Evolutionary conservation across 2,797 vertebrate species (phyloP), one percentile per base, ranked within the genome.

Genomic region (Botia kubotai): DNA sequence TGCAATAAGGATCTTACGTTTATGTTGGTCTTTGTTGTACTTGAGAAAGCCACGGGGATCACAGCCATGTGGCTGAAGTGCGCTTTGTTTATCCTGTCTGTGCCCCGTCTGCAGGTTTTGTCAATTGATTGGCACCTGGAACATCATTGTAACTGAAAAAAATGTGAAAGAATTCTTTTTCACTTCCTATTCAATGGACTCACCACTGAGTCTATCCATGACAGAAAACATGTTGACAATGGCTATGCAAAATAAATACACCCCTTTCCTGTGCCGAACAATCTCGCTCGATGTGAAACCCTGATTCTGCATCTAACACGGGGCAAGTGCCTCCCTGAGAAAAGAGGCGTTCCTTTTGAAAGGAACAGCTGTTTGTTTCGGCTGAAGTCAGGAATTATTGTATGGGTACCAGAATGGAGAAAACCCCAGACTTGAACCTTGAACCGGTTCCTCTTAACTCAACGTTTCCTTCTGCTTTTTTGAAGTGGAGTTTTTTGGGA

Each of bases 1-100:
- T 94, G 94, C 92, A 94, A 94, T 93, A 94, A 93, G 93, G 93
- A 94, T 94, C 94, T 93, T 92, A 93, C 93, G 93, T 95, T 95
- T 94, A 94, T 93, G 90, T 94, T 93, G 92, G 92, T 87, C 93
- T 95, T 95, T 95, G 94, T 95, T 90, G 90, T 91, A 90, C 87
- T 8, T 84, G 73, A 93, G 93, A 91, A 92, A 90, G 88, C 92
- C 92, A 90, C 92, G 91, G 93, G 91, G 93, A 94, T 93, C 93
- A 94, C 93, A 92, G 93, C 93, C 91, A 82, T 92, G 91, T 91
- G 92, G 93, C 91, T 95, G 91, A 95, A 95, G 94, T 94, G 92
- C 86, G 92, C 92, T 94, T 95, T 95, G 93, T 95, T 93, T 93
- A 92, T 77, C 88, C 86, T 92, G 91, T 89, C 93, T 91, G 91